Evolutionary conservation across 2,113 vertebrate genomes (phyloP).

Genomic region (Pardalotus punctatus): DNA sequence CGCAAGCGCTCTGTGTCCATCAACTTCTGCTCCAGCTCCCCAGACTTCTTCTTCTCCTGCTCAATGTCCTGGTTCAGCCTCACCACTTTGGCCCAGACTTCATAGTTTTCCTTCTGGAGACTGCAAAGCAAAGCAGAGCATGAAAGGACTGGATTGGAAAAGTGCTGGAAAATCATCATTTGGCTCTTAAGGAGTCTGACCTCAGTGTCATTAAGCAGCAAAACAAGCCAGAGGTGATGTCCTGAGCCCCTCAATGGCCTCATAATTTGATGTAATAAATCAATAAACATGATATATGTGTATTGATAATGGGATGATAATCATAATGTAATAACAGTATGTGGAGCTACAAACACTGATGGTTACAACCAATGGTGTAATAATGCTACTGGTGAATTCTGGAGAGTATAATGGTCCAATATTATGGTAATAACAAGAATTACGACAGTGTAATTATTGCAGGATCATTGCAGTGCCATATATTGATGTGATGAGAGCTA

Average conservation of each 20-base stretch:
- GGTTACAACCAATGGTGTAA: not conserved
- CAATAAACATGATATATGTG: accelerated
- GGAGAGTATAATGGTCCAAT: not conserved
- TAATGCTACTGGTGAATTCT: not conserved
- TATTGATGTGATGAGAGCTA: not conserved
- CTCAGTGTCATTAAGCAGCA: not conserved
- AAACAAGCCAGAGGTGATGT: not conserved
- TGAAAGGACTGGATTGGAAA: not conserved
- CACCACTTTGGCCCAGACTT: constrained; percentile 81
- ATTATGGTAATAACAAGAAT: not conserved
- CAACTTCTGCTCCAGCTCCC: constrained; percentile 79
- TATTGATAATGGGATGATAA: not conserved
- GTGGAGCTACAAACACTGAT: not conserved
- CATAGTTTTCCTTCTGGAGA: constrained; percentile 84
- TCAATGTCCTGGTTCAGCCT: constrained; percentile 82
- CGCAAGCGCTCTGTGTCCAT: constrained; percentile 62
- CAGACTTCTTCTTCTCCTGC: constrained; percentile 71
- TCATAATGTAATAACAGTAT: not conserved
- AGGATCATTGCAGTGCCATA: not conserved
- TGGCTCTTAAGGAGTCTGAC: not conserved
- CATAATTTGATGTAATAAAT: not conserved
- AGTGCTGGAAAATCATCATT: not conserved
- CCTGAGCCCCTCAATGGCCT: not conserved
- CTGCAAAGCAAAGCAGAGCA: constrained; percentile 59
- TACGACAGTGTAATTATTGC: not conserved